These are phyloP conservation scores for Spatula clypeata DNA, from an alignment of 2,797 vertebrate species.

Conservation along the genomic window DNA sequence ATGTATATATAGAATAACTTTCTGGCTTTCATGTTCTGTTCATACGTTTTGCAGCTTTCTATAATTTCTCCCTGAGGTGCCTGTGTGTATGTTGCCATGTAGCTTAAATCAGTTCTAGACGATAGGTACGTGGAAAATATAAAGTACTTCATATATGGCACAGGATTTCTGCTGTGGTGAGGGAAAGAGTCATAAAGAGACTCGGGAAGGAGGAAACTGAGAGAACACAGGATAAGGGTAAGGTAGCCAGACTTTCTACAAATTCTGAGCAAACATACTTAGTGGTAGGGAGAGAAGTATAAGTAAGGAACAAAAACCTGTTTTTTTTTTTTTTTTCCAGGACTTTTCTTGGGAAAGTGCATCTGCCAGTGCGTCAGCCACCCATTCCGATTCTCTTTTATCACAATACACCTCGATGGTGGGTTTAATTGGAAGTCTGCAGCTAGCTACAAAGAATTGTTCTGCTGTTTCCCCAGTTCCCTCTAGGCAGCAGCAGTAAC, in stretches of 20 bases:
- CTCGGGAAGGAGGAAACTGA: not conserved
- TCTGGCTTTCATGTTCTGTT: not conserved
- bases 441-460: not conserved
- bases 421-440: not conserved
- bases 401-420: fast-evolving
- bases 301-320: not conserved
- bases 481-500: slow-evolving; percentile 64
- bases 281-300: not conserved
- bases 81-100: not conserved
- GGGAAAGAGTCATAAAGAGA: not conserved
- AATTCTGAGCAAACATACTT: not conserved
- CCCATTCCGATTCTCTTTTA: not conserved
- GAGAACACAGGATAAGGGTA: not conserved
- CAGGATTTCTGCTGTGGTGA: not conserved
- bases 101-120: not conserved
- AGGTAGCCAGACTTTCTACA: not conserved
- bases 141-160: not conserved
- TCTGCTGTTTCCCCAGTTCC: slow-evolving; percentile 17
- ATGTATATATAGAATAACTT: not conserved
- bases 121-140: not conserved
- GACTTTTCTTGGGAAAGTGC: not conserved
- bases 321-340: not conserved
- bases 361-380: not conserved
- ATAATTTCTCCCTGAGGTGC: not conserved
- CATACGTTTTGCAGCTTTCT: not conserved